phyloP scores from a whole-genome alignment of 1,140 invertebrate species.

The Araneus ventricosus region DNA sequence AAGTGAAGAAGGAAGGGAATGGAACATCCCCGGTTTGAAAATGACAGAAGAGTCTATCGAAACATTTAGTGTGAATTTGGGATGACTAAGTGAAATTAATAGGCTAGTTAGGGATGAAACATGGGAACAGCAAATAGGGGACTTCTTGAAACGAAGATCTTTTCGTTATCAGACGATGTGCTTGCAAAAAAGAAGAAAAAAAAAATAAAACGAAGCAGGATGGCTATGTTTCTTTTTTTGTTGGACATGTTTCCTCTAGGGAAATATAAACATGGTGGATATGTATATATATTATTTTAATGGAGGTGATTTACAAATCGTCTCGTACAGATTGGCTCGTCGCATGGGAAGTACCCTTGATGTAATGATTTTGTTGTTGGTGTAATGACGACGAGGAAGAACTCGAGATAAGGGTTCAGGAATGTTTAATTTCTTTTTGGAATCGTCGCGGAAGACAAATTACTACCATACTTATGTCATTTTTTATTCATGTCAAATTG shows the following conservation, averaged over 20 bases:
- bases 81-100: constrained; percentile 72
- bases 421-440: neutral
- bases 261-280: constrained; percentile 13
- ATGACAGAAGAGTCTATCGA: constrained; percentile 7
- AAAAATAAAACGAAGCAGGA: neutral
- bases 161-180: neutral
- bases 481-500: too few relatives aligned
- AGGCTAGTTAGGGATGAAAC: constrained; percentile 6
- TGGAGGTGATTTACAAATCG: constrained; percentile 21
- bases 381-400: neutral
- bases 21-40: neutral
- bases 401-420: neutral
- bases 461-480: too few relatives aligned
- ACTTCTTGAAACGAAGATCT: neutral
- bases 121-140: neutral
- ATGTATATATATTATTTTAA: neutral
- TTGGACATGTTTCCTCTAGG: neutral
- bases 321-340: neutral
- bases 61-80: constrained; percentile 32
- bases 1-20: too few relatives aligned
- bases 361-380: neutral
- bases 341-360: neutral
- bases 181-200: too few relatives aligned
- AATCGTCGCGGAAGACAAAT: neutral
- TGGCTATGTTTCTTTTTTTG: neutral